These are phyloP conservation scores for Caenorhabditis latens DNA, from an alignment of 1,140 invertebrate species.

Conservation along the genomic window DNA sequence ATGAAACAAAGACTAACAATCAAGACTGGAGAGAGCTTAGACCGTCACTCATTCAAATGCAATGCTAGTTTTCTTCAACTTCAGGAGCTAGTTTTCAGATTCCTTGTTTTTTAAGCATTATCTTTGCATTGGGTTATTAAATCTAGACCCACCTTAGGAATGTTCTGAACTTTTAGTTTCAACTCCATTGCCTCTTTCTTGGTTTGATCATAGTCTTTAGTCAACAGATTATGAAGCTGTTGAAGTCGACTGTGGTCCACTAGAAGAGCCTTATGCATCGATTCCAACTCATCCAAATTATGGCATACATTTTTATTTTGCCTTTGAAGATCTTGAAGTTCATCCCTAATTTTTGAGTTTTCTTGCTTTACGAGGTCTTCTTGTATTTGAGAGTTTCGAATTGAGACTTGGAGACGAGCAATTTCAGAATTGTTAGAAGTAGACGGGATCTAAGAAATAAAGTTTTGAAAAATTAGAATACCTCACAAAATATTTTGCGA, in stretches of 20 bases:
- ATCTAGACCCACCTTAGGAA: conserved; percentile 45
- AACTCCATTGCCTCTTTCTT: conserved; percentile 58
- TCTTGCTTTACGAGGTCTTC: conserved; percentile 64
- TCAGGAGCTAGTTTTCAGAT: too few relatives aligned
- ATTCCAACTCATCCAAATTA: conserved; percentile 51
- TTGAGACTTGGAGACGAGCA: conserved; percentile 63
- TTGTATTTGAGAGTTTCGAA: conserved; percentile 62
- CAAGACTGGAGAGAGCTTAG: too few relatives aligned
- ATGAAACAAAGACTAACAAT: too few relatives aligned
- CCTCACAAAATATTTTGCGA: too few relatives aligned
- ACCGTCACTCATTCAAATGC: too few relatives aligned
- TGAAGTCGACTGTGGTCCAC: conserved; percentile 65
- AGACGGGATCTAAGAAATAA: conserved; percentile 29
- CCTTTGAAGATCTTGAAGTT: conserved; percentile 37
- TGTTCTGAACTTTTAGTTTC: conserved; percentile 59
- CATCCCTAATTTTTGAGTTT: conserved; percentile 58
- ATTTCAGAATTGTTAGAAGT: conserved; percentile 59
- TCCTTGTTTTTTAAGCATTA: too few relatives aligned
- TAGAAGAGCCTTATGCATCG: conserved; percentile 62
- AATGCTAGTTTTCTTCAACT: too few relatives aligned
- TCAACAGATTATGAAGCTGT: conserved; percentile 60
- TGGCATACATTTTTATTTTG: neutral
- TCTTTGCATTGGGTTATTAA: too few relatives aligned
- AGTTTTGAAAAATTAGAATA: too few relatives aligned
- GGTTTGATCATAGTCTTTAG: conserved; percentile 60